Conservation (phyloP, 2,888 invertebrate species). For the Noctua janthina region DNA sequence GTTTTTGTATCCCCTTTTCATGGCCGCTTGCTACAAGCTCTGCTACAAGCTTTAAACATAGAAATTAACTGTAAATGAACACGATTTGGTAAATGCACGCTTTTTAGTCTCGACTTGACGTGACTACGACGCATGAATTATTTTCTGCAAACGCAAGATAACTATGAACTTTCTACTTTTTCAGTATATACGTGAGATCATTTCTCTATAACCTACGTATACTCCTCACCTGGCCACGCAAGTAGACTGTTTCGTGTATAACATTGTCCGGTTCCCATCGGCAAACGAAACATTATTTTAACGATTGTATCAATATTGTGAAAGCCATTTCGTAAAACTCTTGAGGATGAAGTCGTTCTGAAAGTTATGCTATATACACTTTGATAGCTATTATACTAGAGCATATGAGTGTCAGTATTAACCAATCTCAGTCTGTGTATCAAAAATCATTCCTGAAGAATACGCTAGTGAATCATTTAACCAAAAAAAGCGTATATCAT, state of each 20-base stretch:
- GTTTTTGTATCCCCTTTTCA: too few relatives aligned
- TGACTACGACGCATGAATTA: neutral
- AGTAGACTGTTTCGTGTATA: neutral
- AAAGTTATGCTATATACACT: neutral
- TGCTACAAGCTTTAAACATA: neutral
- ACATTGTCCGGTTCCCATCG: neutral
- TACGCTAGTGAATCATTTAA: neutral
- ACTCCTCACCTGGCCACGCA: conserved; percentile 8
- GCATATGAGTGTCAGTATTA: neutral
- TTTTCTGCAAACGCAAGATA: neutral
- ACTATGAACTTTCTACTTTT: neutral
- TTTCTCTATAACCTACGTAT: neutral
- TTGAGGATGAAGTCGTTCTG: neutral
- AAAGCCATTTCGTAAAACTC: neutral
- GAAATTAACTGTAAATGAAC: neutral
- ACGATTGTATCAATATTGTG: neutral
- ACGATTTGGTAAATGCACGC: neutral
- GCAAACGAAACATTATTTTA: neutral
- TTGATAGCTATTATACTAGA: neutral
- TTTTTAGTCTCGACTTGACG: too few relatives aligned
- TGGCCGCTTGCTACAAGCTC: too few relatives aligned
- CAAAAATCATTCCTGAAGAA: neutral
- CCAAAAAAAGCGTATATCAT: neutral
- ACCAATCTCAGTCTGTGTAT: neutral
- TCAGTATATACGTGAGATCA: neutral